These are phyloP conservation scores for Drosophila lacertosa DNA, from an alignment of 1,140 invertebrate genomes.

Conservation along the genomic window DNA sequence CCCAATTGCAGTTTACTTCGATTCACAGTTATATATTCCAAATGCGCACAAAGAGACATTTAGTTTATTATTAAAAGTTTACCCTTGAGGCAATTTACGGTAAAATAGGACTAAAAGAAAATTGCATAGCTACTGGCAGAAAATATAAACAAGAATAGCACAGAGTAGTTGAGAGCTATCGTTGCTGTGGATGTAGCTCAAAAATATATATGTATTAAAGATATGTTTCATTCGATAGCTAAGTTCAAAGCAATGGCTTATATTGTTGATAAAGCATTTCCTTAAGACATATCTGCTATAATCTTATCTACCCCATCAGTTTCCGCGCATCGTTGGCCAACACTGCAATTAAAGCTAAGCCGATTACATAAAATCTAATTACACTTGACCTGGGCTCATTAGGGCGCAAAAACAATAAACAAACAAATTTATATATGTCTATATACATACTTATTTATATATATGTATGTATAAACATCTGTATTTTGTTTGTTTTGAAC, in stretches of 20 bases:
- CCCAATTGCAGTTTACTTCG: no score
- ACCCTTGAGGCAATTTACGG: no score
- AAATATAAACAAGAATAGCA: no score
- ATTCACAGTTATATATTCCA: no score
- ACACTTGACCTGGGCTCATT: constrained; percentile 64
- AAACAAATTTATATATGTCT: constrained; percentile 9
- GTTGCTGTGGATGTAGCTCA: no score
- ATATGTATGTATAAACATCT: not conserved
- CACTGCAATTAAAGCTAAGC: constrained; percentile 42
- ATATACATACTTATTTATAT: not conserved
- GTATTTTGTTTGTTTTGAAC: constrained; percentile 6
- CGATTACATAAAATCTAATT: constrained; percentile 70
- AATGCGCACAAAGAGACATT: no score
- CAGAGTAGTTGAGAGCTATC: no score
- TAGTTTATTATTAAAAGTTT: no score
- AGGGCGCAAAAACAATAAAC: constrained; percentile 36
- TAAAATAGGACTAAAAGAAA: no score
- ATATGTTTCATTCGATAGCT: no score
- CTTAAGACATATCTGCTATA: not conserved
- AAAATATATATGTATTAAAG: no score
- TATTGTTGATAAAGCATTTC: not conserved
- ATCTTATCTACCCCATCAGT: not conserved
- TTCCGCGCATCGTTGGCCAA: not conserved
- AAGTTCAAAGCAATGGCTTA: not conserved
- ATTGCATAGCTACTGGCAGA: no score